Evolutionary conservation across 2,113 vertebrate genomes (phyloP), one percentile per base, ranked within the genome.

Genomic region (Chaetodon auriga): DNA sequence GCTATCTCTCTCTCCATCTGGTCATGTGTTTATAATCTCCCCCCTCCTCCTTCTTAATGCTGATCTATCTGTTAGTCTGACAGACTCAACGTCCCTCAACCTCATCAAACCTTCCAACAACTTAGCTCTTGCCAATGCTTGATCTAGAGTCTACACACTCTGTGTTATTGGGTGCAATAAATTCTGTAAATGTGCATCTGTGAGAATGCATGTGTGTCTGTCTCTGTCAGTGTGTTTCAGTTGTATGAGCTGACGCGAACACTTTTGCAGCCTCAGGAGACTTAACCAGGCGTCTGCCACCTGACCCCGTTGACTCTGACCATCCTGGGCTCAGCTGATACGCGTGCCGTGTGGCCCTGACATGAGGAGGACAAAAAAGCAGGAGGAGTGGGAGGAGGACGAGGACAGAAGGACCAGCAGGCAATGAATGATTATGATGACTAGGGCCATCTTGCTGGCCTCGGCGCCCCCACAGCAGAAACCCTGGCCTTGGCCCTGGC

Each of bases 271-370:
- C 88, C 95, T 89, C 93, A 51, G 73, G 94, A 94, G 95, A 93
- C 90, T 95, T 94, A 96, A 95, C 93, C 88, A 94, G 92, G 94
- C 95, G 92, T 94, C 95, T 95, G 94, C 94, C 93, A 90, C 85
- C 85, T 95, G 94, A 95, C 95, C 95, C 90, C 64, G 41, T 70
- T 92, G 91, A 95, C 94, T 92, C 91, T 18, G 46, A 88, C 84
- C 90, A 78, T 91, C 89, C 90, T 87, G 86, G 86, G 84, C 92
- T 94, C 92, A 95, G 93, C 92, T 92, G 92, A 94, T 93, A 89
- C 92, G 86, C 86, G 93, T 92, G 92, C 88, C 92, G 86, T 75
- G 87, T 84, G 80, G 85, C 89, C 85, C 85, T 60, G 75, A 92
- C 91, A 93, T n/a, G 87, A 88, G 84, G 75, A 85, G 49, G 86